Evolutionary conservation across 2,113 vertebrate genomes (phyloP), one percentile per base, ranked within the genome.

Genomic region (Equus quagga): DNA sequence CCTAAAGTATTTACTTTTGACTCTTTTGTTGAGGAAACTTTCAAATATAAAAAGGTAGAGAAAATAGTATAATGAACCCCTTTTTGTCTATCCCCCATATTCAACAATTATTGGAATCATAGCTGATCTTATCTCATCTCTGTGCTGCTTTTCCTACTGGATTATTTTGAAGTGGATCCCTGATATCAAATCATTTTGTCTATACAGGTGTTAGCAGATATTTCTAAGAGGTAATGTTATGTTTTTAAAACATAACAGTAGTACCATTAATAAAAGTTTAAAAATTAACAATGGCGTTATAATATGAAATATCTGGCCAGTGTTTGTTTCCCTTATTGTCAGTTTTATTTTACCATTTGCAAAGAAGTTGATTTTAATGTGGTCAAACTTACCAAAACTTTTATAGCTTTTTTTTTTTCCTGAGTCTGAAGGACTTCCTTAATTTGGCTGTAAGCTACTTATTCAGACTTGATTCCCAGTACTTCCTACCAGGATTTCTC

Each of bases 321-420:
- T 90, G 46, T 76, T 89, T 73, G 24, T 69, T 84, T 94, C n/a
- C 31, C 21, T 81, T 36, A 51, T 96, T 62, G 41, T 96, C 49
- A 91, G 4, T 87, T 95, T 95, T 80, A 72, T 80, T 95, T 86
- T 87, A 82, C 33, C 46, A 23, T 94, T 94, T 87, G 54, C 24
- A 36, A n/a, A 72, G 31, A 87, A 69, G 33, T 94, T 46, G 56
- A 0, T 83, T 93, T 95, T 82, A 96, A 80, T 89, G 65, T 89
- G 51, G 54, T 90, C 94, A 58, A 84, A 80, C 64, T 95, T 95
- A 70, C 1, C 19, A 19, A 82, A 72, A 89, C 10, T 86, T 72
- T 51, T 62, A 28, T 73, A 70, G 23, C 49, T 73, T 78, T 28
- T 67, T 79, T 79, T 70, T 49, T n/a, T 31, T 24, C 10, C 28